A percentile compares a stretch with the other conserved stretches of the same genome.
Conservation (phyloP, 2,888 invertebrate species). For the Clitarchus hookeri region DNA sequence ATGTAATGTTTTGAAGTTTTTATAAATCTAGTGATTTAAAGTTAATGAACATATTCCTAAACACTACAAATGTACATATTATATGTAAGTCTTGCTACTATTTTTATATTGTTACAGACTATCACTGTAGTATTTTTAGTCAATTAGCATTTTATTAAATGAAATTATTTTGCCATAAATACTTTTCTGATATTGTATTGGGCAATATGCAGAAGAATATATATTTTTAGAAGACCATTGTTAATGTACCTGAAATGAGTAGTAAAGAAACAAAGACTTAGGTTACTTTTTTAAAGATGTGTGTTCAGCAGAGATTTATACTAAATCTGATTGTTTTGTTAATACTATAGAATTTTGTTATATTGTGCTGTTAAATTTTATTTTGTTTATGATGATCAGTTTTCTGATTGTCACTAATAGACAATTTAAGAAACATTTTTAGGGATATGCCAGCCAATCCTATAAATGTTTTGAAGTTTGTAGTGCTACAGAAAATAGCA, state of each 20-base stretch:
- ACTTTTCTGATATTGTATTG: background rate
- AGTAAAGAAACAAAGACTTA: background rate
- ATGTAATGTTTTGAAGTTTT: too few relatives aligned
- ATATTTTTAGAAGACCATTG: conserved; percentile 9
- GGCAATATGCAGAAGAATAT: background rate
- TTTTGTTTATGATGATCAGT: too few relatives aligned
- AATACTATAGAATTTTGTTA: background rate
- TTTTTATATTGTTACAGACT: background rate
- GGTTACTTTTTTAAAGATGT: background rate
- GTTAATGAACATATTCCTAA: background rate
- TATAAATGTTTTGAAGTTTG: too few relatives aligned
- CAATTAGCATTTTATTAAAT: background rate
- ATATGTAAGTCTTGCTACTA: background rate
- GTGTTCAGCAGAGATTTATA: conserved; percentile 2
- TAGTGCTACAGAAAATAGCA: too few relatives aligned
- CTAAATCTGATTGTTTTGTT: background rate
- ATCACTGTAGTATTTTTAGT: background rate
- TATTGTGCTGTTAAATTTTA: too few relatives aligned
- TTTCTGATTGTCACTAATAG: too few relatives aligned
- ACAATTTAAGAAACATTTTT: too few relatives aligned
- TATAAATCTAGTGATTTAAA: too few relatives aligned
- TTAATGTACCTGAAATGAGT: background rate
- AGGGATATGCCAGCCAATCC: too few relatives aligned
- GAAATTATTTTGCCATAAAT: background rate
- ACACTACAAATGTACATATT: background rate